These are phyloP conservation scores for Dynastes grantii DNA, from an alignment of 2,888 invertebrate genomes.

Conservation along the genomic window DNA sequence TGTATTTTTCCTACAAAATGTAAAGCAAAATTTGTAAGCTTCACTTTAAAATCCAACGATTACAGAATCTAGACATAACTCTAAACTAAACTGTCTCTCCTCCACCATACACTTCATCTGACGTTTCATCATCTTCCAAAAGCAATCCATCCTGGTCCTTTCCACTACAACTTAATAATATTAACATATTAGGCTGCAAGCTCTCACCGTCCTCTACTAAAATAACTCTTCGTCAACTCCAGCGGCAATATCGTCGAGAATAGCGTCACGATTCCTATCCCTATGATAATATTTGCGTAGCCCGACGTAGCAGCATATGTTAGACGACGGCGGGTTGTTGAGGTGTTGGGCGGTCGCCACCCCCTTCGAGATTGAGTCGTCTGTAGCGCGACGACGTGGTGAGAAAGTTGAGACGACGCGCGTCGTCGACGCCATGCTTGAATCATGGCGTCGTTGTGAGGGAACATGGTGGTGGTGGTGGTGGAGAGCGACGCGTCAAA, in stretches of 20 bases:
- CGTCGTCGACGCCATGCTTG: constrained; percentile 56
- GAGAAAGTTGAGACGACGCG: constrained; percentile 23
- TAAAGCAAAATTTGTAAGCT: no score
- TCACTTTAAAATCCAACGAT: no score
- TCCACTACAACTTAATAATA: no score
- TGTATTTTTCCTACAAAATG: no score
- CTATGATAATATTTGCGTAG: not conserved
- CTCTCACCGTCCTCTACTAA: not conserved
- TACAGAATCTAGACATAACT: no score
- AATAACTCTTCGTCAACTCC: not conserved
- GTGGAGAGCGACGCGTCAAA: constrained; percentile 13
- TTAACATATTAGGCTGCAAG: no score
- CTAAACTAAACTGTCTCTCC: no score
- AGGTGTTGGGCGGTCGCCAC: not conserved
- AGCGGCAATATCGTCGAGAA: not conserved
- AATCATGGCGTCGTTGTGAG: constrained; percentile 55
- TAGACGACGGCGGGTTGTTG: not conserved
- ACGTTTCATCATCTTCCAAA: no score
- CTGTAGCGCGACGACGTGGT: not conserved
- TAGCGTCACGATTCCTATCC: not conserved
- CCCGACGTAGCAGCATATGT: constrained; percentile 3
- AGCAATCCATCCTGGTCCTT: no score
- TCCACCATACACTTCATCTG: no score
- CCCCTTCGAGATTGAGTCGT: not conserved
- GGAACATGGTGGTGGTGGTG: not conserved